Conservation (phyloP, 2,888 invertebrate species). For the Athalia rosae region DNA sequence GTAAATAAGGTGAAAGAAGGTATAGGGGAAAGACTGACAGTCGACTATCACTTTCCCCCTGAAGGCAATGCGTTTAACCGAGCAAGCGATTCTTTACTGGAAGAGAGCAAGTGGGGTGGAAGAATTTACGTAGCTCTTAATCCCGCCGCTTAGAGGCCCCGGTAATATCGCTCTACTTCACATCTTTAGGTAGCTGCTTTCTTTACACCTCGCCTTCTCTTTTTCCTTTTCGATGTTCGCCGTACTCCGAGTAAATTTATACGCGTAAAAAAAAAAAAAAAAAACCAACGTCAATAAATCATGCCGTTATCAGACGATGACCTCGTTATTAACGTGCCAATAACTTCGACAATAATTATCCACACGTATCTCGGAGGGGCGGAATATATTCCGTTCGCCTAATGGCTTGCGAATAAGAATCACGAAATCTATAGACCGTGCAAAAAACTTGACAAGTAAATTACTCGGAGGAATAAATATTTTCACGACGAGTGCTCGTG, state of each 20-base stretch:
- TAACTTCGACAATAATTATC: no score
- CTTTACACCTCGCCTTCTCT: constrained; percentile 43
- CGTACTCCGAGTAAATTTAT: constrained; percentile 35
- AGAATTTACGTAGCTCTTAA: constrained; percentile 73
- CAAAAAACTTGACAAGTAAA: not conserved
- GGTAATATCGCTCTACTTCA: constrained; percentile 64
- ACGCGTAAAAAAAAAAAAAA: not conserved
- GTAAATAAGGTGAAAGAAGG: constrained; percentile 10
- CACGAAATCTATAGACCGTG: not conserved
- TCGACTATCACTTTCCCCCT: constrained; percentile 52
- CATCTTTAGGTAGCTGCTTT: constrained; percentile 58
- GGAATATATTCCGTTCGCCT: not conserved
- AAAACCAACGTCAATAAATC: not conserved
- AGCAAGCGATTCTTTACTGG: constrained; percentile 66
- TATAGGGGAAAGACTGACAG: constrained; percentile 16
- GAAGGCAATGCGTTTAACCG: constrained; percentile 53
- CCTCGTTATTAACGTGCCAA: no score
- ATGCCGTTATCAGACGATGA: no score
- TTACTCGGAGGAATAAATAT: constrained; percentile 36
- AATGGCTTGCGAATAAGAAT: not conserved
- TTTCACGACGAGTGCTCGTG: not conserved
- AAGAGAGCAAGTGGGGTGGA: constrained; percentile 55
- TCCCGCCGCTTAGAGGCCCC: constrained; percentile 69
- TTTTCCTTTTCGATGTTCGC: constrained; percentile 53
- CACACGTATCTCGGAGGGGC: no score